Conservation (phyloP, 2,113 vertebrate species). For the Sciurus niger region DNA sequence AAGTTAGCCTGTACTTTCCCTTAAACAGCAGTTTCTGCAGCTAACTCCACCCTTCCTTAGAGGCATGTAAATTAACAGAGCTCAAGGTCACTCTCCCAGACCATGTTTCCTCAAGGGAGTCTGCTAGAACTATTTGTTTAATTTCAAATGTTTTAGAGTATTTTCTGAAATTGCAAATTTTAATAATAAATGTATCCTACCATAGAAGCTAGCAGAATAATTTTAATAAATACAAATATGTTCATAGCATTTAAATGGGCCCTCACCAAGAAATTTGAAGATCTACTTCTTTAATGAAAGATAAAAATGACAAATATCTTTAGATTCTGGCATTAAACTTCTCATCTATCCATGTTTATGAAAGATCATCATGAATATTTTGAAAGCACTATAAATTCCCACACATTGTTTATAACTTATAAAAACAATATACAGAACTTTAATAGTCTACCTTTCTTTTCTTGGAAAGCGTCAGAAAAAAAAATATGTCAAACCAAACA, state of each 20-base stretch:
- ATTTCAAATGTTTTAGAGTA: slow-evolving; percentile 41
- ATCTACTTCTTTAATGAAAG: neutral
- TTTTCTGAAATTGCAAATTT: slow-evolving; percentile 46
- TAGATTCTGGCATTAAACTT: slow-evolving; percentile 23
- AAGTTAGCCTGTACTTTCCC: slow-evolving; percentile 55
- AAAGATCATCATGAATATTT: neutral
- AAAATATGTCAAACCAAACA: neutral
- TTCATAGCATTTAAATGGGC: neutral
- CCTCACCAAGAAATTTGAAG: slow-evolving; percentile 3
- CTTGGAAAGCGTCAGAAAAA: neutral
- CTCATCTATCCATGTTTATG: neutral
- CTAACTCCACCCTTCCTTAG: neutral
- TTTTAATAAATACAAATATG: slow-evolving; percentile 38
- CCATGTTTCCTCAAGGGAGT: neutral
- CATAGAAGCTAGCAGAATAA: neutral
- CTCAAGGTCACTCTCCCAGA: neutral
- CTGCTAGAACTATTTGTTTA: neutral
- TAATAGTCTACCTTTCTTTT: neutral
- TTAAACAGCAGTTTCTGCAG: slow-evolving; percentile 19
- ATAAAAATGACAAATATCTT: slow-evolving; percentile 25
- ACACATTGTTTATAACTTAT: neutral
- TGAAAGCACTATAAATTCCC: neutral
- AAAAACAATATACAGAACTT: slow-evolving; percentile 31
- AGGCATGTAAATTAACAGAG: slow-evolving; percentile 6
- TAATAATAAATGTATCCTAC: slow-evolving; percentile 14